Evolutionary conservation across 35 echinoderm and acorn worm genomes (phyloP), one percentile per base, ranked within the genome.

Genomic region (Apostichopus japonicus): DNA sequence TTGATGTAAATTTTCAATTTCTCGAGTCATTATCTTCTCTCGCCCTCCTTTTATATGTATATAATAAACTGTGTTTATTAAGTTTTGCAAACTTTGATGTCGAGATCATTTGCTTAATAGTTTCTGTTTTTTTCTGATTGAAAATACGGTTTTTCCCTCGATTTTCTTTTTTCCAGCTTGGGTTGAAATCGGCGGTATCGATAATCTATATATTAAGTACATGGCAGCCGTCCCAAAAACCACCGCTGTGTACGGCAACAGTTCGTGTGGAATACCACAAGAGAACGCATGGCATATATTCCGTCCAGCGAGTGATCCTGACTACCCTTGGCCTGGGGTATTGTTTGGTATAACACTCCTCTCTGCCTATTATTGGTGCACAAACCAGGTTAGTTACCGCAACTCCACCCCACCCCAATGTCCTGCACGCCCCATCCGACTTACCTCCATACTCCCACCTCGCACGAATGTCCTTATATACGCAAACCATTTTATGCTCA

Each of bases 281-380:
- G 91, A 90, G 25, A 77, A 92, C 16, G 92, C 93, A 24, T 96
- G 91, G 92, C 97, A 99, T 75, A 96, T 99, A 79, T 96, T 99
- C 56, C 58, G 97, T 52, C 78, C 86, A 80, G 93, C 95, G 0
- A 51, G 54, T n/a, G 93, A 94, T 80, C 87, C 93, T 0, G 91
- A 92, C 61, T 93, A 94, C 58, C 97, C 97, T 0, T 99, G 97
- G 97, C 97, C 97, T 55, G 97, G 97, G 7, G 95, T 96, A 14
- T 53, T 99, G 9, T 95, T 99, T 79, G 97, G 97, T 55, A 96
- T 99, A 52, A 94, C 92, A 7, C 92, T 99, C 23, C 92, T 99
- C 6, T 99, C 97, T 13, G 91, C 93, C 22, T 95, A 93, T 21
- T 96, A 95, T 77, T 99, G 93, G 53, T 96, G 97, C 80, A 99